Evolutionary conservation across 2,797 vertebrate genomes (phyloP).

Genomic region (Malacoraja senta): DNA sequence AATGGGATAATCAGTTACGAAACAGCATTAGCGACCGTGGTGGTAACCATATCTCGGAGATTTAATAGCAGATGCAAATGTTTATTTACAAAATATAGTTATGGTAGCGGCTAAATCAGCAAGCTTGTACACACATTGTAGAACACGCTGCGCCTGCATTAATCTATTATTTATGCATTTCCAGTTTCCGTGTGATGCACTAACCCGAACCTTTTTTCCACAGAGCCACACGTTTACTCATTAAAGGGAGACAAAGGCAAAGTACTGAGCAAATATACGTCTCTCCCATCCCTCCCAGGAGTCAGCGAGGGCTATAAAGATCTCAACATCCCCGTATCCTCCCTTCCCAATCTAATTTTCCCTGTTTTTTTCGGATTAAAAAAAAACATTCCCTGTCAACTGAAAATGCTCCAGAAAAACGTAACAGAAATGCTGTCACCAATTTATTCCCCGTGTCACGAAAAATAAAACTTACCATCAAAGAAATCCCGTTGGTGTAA

Average conservation of each 20-base stretch:
- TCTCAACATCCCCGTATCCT: not conserved
- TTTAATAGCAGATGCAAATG: not conserved
- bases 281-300: not conserved
- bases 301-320: not conserved
- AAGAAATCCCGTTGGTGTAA: not conserved
- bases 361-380: not conserved
- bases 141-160: not conserved
- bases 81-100: not conserved
- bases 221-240: not conserved
- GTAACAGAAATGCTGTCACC: not conserved
- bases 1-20: not conserved
- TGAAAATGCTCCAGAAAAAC: not conserved
- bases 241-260: constrained; percentile 22
- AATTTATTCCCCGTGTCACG: not conserved
- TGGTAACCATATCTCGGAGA: not conserved
- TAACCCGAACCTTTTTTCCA: not conserved
- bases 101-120: not conserved
- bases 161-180: constrained; percentile 20
- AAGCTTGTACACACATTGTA: not conserved
- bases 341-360: too few species aligned
- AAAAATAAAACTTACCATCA: not conserved
- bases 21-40: not conserved
- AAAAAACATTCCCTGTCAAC: not conserved
- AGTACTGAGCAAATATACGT: not conserved
- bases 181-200: not conserved